Percentiles rank a stretch among this genome's conserved stretches.
Conservation (phyloP, 2,113 vertebrate genomes). For the Lagopus leucura region DNA sequence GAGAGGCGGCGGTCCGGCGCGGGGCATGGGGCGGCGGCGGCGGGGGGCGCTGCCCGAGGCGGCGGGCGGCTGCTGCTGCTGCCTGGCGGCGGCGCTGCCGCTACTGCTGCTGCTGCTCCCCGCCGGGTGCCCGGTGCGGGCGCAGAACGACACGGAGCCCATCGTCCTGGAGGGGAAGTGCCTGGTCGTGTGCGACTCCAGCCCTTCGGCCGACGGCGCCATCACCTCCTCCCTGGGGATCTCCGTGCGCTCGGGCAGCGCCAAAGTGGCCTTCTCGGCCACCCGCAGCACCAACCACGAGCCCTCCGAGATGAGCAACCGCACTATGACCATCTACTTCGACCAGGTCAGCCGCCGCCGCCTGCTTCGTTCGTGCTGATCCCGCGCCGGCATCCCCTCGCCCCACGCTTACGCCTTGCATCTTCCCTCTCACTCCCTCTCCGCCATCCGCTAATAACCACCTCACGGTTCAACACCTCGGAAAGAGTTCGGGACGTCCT, state of each 20-base stretch:
- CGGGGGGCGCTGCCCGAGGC: constrained; percentile 63
- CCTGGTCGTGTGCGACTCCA: constrained; percentile 97
- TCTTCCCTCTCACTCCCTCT: background rate
- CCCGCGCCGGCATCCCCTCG: background rate
- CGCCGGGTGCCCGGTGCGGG: constrained; percentile 75
- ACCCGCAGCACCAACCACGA: constrained; percentile 98
- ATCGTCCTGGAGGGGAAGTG: constrained; percentile 98
- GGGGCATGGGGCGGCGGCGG: constrained; percentile 47
- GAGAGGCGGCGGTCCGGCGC: constrained; percentile 46
- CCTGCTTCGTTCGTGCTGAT: background rate
- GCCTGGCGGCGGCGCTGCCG: constrained; percentile 81
- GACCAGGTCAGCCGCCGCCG: constrained; percentile 87
- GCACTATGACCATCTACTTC: constrained; percentile 99
- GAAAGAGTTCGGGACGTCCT: background rate
- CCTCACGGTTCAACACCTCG: background rate
- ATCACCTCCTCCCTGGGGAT: constrained; percentile 97
- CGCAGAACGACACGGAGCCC: constrained; percentile 97
- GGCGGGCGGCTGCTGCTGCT: constrained; percentile 46
- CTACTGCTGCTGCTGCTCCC: constrained; percentile 84
- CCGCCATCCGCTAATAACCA: background rate
- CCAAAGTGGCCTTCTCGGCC: constrained; percentile 97
- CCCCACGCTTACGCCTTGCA: rapidly evolving
- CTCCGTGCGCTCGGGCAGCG: constrained; percentile 95
- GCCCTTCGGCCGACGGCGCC: constrained; percentile 93
- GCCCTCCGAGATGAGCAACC: constrained; percentile 99